Conservation (phyloP, 2,888 invertebrate species). For the Harpalus rufipes region DNA sequence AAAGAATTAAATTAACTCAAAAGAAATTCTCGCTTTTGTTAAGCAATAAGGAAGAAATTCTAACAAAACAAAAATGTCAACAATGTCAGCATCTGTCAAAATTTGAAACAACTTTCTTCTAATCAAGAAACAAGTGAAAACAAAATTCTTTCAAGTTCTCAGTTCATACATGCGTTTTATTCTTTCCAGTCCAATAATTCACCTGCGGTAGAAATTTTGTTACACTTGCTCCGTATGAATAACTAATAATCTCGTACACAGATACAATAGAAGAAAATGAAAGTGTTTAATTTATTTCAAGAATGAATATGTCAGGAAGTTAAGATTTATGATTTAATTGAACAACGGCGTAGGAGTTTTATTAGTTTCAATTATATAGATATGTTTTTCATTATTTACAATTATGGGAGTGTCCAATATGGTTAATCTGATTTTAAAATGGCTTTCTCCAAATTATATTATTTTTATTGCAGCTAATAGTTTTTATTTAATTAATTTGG, state of each 20-base stretch:
- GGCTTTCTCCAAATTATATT: too few relatives aligned
- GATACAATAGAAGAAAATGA: slow-evolving; percentile 49
- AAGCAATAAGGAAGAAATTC: slow-evolving; percentile 14
- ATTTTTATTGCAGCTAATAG: too few relatives aligned
- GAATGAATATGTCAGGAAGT: slow-evolving; percentile 32
- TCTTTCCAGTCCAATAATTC: slow-evolving; percentile 47
- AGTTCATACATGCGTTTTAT: not conserved
- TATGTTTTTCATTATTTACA: not conserved
- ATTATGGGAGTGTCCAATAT: not conserved
- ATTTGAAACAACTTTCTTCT: slow-evolving; percentile 47
- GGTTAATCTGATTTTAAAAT: too few relatives aligned
- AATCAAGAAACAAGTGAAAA: slow-evolving; percentile 36
- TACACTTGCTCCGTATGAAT: slow-evolving; percentile 49
- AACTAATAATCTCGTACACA: slow-evolving; percentile 13
- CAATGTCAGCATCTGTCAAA: slow-evolving; percentile 24
- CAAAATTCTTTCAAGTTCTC: slow-evolving; percentile 39
- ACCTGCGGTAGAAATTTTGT: slow-evolving; percentile 37
- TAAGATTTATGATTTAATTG: slow-evolving; percentile 34
- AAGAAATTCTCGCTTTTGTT: not conserved
- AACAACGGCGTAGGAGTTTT: not conserved
- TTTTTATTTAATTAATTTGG: too few relatives aligned
- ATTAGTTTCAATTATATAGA: not conserved
- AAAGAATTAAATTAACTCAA: not conserved
- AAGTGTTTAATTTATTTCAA: slow-evolving; percentile 20
- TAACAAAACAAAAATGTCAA: slow-evolving; percentile 23